Conservation (phyloP, 2,888 invertebrate species). For the Ochropleura plecta region DNA sequence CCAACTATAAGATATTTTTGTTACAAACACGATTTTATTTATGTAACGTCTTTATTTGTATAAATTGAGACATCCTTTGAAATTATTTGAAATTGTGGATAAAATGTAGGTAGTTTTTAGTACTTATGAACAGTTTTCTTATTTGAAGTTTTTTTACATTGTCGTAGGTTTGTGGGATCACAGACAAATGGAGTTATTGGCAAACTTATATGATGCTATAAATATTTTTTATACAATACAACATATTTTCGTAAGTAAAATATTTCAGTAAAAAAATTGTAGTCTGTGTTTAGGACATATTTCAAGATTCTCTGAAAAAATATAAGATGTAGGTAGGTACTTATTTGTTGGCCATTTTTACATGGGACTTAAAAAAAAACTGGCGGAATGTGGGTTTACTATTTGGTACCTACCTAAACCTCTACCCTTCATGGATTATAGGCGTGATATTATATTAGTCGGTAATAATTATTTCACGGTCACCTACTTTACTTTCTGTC, state of each 20-base stretch:
- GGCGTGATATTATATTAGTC: too few species aligned
- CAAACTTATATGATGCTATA: constrained; percentile 11
- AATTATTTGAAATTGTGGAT: constrained; percentile 48
- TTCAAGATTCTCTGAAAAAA: background rate
- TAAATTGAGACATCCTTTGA: constrained; percentile 61
- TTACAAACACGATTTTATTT: constrained; percentile 64
- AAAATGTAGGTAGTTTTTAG: constrained; percentile 27
- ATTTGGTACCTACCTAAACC: too few species aligned
- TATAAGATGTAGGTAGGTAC: background rate
- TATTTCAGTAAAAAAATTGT: background rate
- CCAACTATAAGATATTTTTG: constrained; percentile 58
- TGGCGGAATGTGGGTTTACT: too few species aligned
- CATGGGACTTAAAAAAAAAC: too few species aligned
- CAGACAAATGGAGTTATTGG: constrained; percentile 2
- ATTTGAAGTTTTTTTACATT: background rate
- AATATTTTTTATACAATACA: background rate
- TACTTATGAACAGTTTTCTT: background rate
- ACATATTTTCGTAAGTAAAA: background rate
- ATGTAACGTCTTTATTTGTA: constrained; percentile 69
- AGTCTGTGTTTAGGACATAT: background rate
- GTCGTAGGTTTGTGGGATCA: constrained; percentile 1
- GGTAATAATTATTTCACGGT: too few species aligned
- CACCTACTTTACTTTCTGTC: too few species aligned
- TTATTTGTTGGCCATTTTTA: too few species aligned
- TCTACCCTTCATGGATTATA: too few species aligned